A percentile compares a stretch with the other conserved stretches of the same genome.
phyloP scores from a whole-genome alignment of 2,888 invertebrate genomes.

The Phrixothrix hirtus region DNA sequence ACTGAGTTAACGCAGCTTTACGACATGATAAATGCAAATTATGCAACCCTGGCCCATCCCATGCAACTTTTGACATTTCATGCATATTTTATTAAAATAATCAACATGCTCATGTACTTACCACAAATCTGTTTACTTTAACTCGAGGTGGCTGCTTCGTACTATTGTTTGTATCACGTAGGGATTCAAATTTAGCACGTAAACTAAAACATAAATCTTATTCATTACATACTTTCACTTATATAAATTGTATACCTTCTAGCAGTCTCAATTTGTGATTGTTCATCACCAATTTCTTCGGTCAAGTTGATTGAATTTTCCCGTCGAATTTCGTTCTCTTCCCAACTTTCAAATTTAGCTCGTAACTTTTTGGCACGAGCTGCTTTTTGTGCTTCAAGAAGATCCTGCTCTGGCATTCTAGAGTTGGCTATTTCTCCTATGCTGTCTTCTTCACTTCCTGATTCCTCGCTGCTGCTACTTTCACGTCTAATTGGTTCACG shows the following conservation, averaged over 20 bases:
- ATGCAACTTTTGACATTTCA: too few relatives aligned
- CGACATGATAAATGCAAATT: background rate
- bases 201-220: too few relatives aligned
- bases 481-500: slow-evolving; percentile 63
- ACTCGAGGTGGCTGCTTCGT: slow-evolving; percentile 61
- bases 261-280: slow-evolving; percentile 84
- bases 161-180: slow-evolving; percentile 64
- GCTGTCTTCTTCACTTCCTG: slow-evolving; percentile 53
- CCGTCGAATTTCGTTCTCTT: slow-evolving; percentile 66
- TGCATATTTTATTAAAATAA: slow-evolving; percentile 6
- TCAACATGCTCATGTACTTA: slow-evolving; percentile 60
- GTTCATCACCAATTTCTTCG: slow-evolving; percentile 63
- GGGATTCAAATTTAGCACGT: slow-evolving; percentile 85
- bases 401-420: slow-evolving; percentile 46
- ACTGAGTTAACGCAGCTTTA: too few relatives aligned
- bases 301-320: slow-evolving; percentile 58
- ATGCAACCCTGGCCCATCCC: too few relatives aligned
- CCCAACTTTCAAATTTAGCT: slow-evolving; percentile 89
- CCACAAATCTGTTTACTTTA: slow-evolving; percentile 91
- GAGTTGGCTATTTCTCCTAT: slow-evolving; percentile 56
- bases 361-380: slow-evolving; percentile 83
- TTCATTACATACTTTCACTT: background rate
- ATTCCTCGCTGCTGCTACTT: slow-evolving; percentile 52
- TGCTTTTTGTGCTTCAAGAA: slow-evolving; percentile 66
- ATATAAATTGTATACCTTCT: slow-evolving; percentile 37